Conservation (phyloP, 2,797 vertebrate genomes). For the Sparus aurata region DNA sequence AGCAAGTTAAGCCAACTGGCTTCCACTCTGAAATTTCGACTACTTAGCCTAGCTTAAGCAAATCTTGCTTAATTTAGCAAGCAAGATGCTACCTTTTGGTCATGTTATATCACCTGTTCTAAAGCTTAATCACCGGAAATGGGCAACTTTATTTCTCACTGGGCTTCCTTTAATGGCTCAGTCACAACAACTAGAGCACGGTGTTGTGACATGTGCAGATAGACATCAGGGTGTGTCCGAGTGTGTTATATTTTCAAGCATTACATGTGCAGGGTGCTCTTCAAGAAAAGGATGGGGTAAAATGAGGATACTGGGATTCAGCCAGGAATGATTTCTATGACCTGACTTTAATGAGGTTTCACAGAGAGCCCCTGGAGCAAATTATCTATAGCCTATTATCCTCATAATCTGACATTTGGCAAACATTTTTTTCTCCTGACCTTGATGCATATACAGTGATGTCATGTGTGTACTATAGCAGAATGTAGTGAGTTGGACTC, state of each 20-base stretch:
- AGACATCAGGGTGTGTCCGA: neutral
- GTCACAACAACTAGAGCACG: neutral
- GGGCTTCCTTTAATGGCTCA: neutral
- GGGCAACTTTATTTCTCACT: neutral
- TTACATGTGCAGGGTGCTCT: neutral
- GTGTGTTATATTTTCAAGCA: neutral
- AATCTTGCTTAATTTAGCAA: neutral
- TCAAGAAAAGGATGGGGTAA: conserved; percentile 12
- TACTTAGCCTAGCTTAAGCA: neutral
- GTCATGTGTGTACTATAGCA: conserved; percentile 22
- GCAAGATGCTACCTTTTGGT: neutral
- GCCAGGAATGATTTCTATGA: conserved; percentile 3
- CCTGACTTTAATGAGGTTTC: conserved; percentile 16
- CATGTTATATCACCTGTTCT: neutral
- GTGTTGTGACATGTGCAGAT: neutral
- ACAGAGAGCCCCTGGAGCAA: conserved; percentile 8
- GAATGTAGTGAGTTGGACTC: conserved; percentile 1
- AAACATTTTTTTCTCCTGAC: neutral
- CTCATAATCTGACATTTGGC: conserved; percentile 31
- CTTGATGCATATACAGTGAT: conserved; percentile 10
- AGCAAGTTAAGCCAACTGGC: neutral
- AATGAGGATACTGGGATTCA: conserved; percentile 21
- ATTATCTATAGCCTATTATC: conserved; percentile 4
- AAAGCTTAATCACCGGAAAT: conserved; percentile 2
- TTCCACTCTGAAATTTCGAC: neutral